Evolutionary conservation across 2,797 vertebrate species (phyloP), one percentile per base, ranked within the genome.

Genomic region (Apodemus agrarius): DNA sequence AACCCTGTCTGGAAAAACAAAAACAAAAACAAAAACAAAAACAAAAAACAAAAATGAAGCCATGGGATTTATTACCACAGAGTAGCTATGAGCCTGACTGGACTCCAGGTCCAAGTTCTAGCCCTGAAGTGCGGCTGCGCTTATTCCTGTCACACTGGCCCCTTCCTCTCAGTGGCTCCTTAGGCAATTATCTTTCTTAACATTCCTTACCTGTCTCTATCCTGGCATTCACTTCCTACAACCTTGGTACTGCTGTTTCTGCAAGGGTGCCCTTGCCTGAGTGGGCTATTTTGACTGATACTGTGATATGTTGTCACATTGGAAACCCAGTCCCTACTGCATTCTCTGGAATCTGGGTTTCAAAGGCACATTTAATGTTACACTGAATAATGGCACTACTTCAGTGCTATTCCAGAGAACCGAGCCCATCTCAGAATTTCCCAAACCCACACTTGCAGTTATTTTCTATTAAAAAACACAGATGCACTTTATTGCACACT

Each of bases 381-480:
- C 72, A 37, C 79, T 94, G 82, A 97, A 91, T 91, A 95, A 96
- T 46, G 52, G 13, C 69, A 86, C 54, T 13, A 17, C 37, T 65
- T 59, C 86, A 79, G 19, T 92, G 75, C 80, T 92, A 82, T 96
- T 92, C 69, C 89, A 40, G 74, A 94, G 86, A 94, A 85, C 72
- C 40, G 9, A 80, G 82, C 19, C 72, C 31, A 57, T 95, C 57
- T 52, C 34, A 93, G 61, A 92, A 92, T 91, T 92, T 90, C 52
- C 72, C 84, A 97, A 93, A 93, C 89, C 96, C 93, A 79, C 34
- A 75, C 78, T 87, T 96, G 93, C 37, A 94, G 49, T 94, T 96
- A 76, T 93, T 97, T 95, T 65, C 79, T 85, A 63, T 40, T 63
- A 74, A 96, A 40, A 85, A 61, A 88, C n/a, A 91, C 7, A 96